Conservation (phyloP, 1,140 invertebrate genomes). For the Caenorhabditis tropicalis region DNA sequence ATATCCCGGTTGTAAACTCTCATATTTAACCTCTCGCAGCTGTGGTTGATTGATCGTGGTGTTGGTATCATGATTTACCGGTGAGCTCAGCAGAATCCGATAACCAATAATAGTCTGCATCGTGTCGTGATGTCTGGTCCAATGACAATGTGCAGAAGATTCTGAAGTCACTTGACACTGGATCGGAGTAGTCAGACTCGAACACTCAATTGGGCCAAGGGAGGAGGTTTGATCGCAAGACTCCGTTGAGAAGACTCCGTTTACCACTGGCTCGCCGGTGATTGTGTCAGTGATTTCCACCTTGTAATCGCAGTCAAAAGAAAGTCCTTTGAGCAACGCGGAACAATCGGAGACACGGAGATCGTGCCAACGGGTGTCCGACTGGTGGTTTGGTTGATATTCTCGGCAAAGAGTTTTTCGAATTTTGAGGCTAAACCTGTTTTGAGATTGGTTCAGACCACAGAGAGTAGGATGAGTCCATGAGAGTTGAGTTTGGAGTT, state of each 20-base stretch:
- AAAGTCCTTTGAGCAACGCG: slow-evolving; percentile 32
- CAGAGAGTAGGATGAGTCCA: not conserved
- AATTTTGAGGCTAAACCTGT: slow-evolving; percentile 10
- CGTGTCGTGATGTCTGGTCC: slow-evolving; percentile 10
- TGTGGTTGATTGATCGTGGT: slow-evolving; percentile 45
- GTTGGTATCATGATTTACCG: slow-evolving; percentile 31
- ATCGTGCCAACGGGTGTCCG: slow-evolving; percentile 44
- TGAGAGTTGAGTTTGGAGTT: slow-evolving; percentile 34
- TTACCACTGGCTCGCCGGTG: not conserved
- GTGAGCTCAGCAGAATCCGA: slow-evolving; percentile 26
- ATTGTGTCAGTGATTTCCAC: slow-evolving; percentile 4
- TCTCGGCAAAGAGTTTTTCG: slow-evolving; percentile 33
- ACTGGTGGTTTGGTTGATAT: slow-evolving; percentile 40
- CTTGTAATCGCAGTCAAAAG: slow-evolving; percentile 47
- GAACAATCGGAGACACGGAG: slow-evolving; percentile 31
- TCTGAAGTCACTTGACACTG: slow-evolving; percentile 11
- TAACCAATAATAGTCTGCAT: slow-evolving; percentile 39
- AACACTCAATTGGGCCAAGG: slow-evolving; percentile 1
- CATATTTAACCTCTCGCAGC: slow-evolving; percentile 31
- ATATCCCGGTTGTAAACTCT: slow-evolving; percentile 16
- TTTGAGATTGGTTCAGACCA: not conserved
- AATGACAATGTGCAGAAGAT: slow-evolving; percentile 23
- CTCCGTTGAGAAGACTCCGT: slow-evolving; percentile 23
- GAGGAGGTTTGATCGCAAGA: slow-evolving; percentile 45
- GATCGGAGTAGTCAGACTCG: slow-evolving; percentile 23